Evolutionary conservation across 2,888 invertebrate species (phyloP), one percentile per base, ranked within the genome.

Genomic region (Helobdella robusta): DNA sequence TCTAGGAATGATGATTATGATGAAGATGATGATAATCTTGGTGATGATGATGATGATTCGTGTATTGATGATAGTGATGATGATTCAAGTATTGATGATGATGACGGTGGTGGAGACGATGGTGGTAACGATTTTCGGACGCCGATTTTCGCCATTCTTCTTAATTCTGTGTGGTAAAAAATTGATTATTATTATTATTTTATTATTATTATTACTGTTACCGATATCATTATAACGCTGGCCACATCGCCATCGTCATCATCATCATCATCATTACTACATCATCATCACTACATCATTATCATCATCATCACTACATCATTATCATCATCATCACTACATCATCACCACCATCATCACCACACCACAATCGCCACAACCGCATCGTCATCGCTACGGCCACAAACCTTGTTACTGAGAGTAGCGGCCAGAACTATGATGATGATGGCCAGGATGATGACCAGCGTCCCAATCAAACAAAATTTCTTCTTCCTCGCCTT

Each of bases 401-500:
- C 40, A 40, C 15, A 15, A 8, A 40, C 15, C 40, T 18, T 11
- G n/a, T n/a, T 23, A 11, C 8, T 50, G n/a, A 30, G 32, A 6
- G 32, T 32, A 25, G 5, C 30, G 25, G 54, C 54, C 6, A 54
- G 54, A 4, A 54, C 54, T 11, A 54, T 54, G 54, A 5, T 15
- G 54, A 54, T 54, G 54, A 54, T 54, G 54, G 32, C 23, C 30
- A 54, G 15, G 36, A 30, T 62, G 48, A 50, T 0, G 5, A 32
- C 5, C 8, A 40, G 2, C 20, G 48, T 62, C 35, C n/a, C 48
- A 18, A 40, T 50, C 62, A 40, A 40, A 36, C 35, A 59, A 3
- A 46, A 48, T 34, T 62, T 62, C 34, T 30, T 62, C 50, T 62
- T 62, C 32, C 62, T 25, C 8, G 62, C 50, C 36, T 44, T 46